phyloP scores from a whole-genome alignment of 2,113 vertebrate genomes.

The Circaetus cinerascens region DNA sequence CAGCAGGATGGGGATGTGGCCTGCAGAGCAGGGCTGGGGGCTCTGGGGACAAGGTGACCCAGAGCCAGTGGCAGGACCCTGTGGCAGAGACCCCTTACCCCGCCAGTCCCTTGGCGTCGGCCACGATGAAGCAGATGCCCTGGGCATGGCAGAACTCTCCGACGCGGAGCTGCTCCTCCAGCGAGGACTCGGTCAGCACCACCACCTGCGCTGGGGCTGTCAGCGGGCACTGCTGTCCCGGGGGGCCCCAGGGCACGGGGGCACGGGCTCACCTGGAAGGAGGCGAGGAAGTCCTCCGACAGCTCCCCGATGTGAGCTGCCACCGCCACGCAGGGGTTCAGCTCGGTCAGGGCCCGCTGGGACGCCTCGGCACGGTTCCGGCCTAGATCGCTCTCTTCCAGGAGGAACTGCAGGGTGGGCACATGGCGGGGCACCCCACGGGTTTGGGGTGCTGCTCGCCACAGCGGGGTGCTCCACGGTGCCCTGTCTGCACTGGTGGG shows the following conservation, averaged over 20 bases:
- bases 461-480: not conserved
- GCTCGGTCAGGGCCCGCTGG: conserved; percentile 60
- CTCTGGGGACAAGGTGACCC: not conserved
- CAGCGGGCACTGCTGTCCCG: accelerated
- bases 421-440: accelerated
- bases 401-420: conserved; percentile 76
- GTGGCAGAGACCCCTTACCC: conserved; percentile 71
- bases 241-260: accelerated
- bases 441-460: not conserved
- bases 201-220: conserved; percentile 73
- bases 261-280: conserved; percentile 74
- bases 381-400: conserved; percentile 75
- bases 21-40: not conserved
- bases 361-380: conserved; percentile 80
- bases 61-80: not conserved
- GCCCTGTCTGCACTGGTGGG: not conserved
- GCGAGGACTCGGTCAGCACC: conserved; percentile 81
- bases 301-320: conserved; percentile 57
- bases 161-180: conserved; percentile 83
- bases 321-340: conserved; percentile 78
- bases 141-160: conserved; percentile 78
- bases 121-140: conserved; percentile 80
- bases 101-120: conserved; percentile 83
- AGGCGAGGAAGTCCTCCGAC: conserved; percentile 67
- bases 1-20: accelerated